Base-by-base conservation (phyloP, 2,888 invertebrate genomes). In the Temnothorax unifasciatus region DNA sequence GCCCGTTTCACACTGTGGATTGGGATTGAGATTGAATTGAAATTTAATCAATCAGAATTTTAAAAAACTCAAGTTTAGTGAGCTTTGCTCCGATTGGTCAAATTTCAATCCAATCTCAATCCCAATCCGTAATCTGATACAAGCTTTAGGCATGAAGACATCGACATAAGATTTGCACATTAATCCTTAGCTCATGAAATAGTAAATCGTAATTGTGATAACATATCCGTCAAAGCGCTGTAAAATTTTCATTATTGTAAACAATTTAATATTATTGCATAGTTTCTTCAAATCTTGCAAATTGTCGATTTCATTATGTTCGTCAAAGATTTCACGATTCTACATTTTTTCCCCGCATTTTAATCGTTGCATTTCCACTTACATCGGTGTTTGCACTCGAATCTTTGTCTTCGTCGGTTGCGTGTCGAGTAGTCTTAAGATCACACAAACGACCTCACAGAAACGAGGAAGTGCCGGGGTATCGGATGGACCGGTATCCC, bases 401-500 rank as follows among this genome's bases (percentile, higher is more conserved):
- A 77, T 82, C 86, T 29, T 54, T 66, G 66, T 77, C 38, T 76
- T 86, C 71, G 61, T 66, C 73, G 83, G 75, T 87, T 87, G 90
- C 87, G 85, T 90, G 88, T 81, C 64, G 74, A 85, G 38, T 75
- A 71, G 68, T 50, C 76, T 83, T 85, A 86, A 89, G 85, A 63
- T 86, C 75, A 54, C 75, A 54, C 57, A 52, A 85, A 63, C 82
- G 83, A 85, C 83, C 83, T 79, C 66, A 63, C 84, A 75, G 84
- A 90, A 90, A 89, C 83, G 87, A 90, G 88, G 87, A 90, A 90
- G 86, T 86, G 66, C 76, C 85, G 83, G 69, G 79, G 21, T 89
- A 88, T 90, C 87, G 83, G 83, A 85, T 85, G 79, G 81, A 87
- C 75, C 86, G 88, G 87, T 89, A 88, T 88, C 81, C 63, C 88